phyloP scores from a whole-genome alignment of 2,113 vertebrate genomes.

The Malurus melanocephalus region DNA sequence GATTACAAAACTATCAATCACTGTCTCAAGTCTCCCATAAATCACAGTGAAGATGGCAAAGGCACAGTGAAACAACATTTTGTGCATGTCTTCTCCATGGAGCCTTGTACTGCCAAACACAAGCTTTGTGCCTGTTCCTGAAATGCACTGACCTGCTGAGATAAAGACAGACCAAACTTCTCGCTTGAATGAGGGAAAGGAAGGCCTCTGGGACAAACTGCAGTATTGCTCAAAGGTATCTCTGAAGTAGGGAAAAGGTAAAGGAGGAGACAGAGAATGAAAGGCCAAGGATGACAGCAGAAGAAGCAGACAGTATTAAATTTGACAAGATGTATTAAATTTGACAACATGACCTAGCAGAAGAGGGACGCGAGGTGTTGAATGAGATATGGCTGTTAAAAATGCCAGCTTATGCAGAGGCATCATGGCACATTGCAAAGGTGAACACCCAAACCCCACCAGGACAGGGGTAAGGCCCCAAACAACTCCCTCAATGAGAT shows the following conservation, averaged over 20 bases:
- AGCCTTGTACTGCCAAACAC: neutral
- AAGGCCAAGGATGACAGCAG: neutral
- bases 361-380: neutral
- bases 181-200: neutral
- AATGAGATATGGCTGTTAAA: neutral
- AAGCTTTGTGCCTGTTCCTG: neutral
- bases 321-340: neutral
- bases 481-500: fast-evolving
- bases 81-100: neutral
- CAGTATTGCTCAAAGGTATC: neutral
- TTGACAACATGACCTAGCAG: neutral
- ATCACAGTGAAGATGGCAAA: neutral
- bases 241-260: neutral
- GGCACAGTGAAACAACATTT: neutral
- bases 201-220: neutral
- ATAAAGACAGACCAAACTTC: neutral
- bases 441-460: neutral
- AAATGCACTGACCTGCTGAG: neutral
- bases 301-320: neutral
- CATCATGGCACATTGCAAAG: neutral
- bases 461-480: neutral
- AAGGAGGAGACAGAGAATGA: neutral
- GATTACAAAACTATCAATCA: neutral
- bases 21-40: neutral
- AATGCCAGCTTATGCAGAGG: neutral